Base-by-base conservation (phyloP, 2,113 vertebrate species). In the Paratilapia polleni region DNA sequence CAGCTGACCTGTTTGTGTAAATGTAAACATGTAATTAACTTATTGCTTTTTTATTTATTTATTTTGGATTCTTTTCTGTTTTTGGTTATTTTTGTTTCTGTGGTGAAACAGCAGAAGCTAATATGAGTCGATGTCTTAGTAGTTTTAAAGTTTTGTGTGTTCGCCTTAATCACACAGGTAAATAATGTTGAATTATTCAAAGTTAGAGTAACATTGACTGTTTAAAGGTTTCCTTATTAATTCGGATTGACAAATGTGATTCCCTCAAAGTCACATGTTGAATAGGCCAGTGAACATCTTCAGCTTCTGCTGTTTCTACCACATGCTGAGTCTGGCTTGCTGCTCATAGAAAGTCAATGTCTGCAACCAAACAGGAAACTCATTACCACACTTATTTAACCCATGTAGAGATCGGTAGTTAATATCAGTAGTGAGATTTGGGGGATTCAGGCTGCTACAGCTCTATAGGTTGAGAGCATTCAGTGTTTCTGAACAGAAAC, bases 1-100 rank as follows among this genome's bases (percentile, higher is more conserved):
- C 63, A 17, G 58, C 77, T 88, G 88, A 87, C 85, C 68, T 80
- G 77, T 88, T 57, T 95, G 93, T 95, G 93, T 82, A 91, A 87
- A 94, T 94, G 92, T 92, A 92, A 92, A 94, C 91, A 89, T 61
- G n/a, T 82, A 84, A 84, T 95, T 95, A 96, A 96, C 81, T 96
- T 96, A 96, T 95, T 94, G 15, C 54, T 83, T 93, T 92, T n/a
- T n/a, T n/a, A n/a, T n/a, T 90, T 79, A 89, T 91, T 91, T 92
- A 89, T 84, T 87, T 89, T 82, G 8, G 6, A 19, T 22, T 38
- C 9, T 49, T 20, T 0, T 78, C n/a, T 54, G 9, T 5, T 17
- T 73, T 73, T 26, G 52, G 8, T 82, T 73, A 1, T 49, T 60
- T 34, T 59, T 41, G 11, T 60, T 28, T 47, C 8, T 24, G 24